Evolutionary conservation across 2,888 invertebrate species (phyloP), one percentile per base, ranked within the genome.

Genomic region (Drosophila quinaria): DNA sequence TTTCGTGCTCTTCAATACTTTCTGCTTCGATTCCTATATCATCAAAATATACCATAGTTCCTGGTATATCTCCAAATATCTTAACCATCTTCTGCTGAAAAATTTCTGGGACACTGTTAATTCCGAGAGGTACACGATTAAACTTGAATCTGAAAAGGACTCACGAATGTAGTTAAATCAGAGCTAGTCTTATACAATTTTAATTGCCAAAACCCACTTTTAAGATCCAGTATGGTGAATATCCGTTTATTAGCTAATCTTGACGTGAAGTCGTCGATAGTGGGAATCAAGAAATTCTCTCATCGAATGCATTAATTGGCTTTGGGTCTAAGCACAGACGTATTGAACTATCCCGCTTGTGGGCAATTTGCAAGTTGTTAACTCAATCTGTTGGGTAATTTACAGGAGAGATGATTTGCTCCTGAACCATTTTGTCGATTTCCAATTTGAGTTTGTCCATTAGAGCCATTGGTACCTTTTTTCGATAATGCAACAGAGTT

Each of bases 1-100:
- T 25, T 6, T 25, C 25, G 25, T 6, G 25, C 25, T 25, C 25
- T 25, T 25, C 25, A 8, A 6, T 6, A 25, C 25, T 25, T 25
- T 25, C 25, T 6, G 25, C 25, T 25, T 6, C 25, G 8, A 25
- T 25, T 25, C 25, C 25, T 6, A 25, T 25, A 25, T 25, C 25
- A 8, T 25, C 25, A 25, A 25, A 25, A 25, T 25, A 25, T 25
- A 25, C 25, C 9, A 33, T 33, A 10, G 8, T 11, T 9, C 33
- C 33, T 15, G 82, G 76, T 35, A 91, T 90, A 49, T 90, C 88
- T 25, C 87, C 90, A 73, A 91, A 91, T 22, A 86, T 77, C 22
- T 69, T 71, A 29, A 80, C 74, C 70, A 88, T 90, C 56, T 75
- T 79, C 33, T 74, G 72, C 63, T 91, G 90, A 74, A 91, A 91